These are phyloP conservation scores for Lepidotrigona ventralis DNA, from an alignment of 1,140 invertebrate genomes.

Conservation along the genomic window DNA sequence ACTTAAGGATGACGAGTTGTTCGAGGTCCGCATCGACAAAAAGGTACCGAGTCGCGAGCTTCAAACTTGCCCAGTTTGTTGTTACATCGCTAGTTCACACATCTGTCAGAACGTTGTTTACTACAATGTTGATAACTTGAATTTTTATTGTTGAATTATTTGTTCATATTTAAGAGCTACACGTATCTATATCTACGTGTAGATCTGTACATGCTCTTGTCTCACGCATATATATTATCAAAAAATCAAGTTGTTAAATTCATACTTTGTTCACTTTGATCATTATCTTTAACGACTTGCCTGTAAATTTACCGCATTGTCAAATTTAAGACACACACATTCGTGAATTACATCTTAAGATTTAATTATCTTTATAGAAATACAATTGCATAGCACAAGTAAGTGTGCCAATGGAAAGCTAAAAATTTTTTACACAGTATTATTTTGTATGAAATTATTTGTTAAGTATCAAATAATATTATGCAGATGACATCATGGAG, in stretches of 20 bases:
- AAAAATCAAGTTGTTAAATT: neutral
- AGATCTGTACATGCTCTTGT: neutral
- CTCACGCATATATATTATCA: neutral
- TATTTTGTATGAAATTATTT: neutral
- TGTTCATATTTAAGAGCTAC: neutral
- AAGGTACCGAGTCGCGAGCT: slow-evolving; percentile 82
- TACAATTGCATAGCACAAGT: neutral
- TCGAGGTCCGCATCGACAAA: slow-evolving; percentile 93
- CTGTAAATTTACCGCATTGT: neutral
- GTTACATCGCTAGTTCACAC: neutral
- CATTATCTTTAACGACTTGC: neutral
- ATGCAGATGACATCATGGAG: slow-evolving; percentile 90
- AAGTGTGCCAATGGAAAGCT: neutral
- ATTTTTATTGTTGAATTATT: neutral
- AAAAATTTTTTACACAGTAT: neutral
- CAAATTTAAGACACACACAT: neutral
- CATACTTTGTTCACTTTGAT: neutral
- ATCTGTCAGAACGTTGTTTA: slow-evolving; percentile 47
- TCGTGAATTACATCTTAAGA: neutral
- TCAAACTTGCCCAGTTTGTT: neutral
- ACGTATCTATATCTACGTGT: neutral
- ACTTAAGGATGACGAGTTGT: slow-evolving; percentile 90
- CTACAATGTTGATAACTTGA: neutral
- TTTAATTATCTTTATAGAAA: neutral
- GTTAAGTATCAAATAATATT: neutral